These are phyloP conservation scores for Latrodectus hesperus DNA, from an alignment of 2,888 invertebrate species.

Conservation along the genomic window DNA sequence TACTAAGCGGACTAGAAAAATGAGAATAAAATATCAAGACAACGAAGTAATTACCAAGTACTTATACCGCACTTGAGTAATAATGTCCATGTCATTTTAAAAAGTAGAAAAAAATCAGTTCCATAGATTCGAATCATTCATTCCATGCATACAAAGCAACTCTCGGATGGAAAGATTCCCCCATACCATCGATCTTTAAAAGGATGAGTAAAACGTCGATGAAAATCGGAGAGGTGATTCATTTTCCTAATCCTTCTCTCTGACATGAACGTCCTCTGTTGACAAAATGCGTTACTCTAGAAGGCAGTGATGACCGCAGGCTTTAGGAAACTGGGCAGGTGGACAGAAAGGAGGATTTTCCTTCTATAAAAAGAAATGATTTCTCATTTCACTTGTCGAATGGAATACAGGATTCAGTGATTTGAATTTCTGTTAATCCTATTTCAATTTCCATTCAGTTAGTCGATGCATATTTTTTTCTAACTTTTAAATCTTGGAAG, in stretches of 20 bases:
- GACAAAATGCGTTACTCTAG: conserved; percentile 52
- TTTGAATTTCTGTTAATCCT: too few relatives aligned
- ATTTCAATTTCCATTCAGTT: too few relatives aligned
- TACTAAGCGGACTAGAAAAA: too few relatives aligned
- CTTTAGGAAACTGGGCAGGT: conserved; percentile 35
- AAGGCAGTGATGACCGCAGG: conserved; percentile 27
- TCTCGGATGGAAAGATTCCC: neutral
- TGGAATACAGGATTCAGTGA: conserved; percentile 2
- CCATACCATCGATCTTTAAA: conserved; percentile 57
- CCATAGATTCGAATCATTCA: neutral
- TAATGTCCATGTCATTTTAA: too few relatives aligned
- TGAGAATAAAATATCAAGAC: too few relatives aligned
- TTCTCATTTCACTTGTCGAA: conserved; percentile 7
- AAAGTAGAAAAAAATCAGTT: neutral
- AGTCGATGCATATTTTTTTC: too few relatives aligned
- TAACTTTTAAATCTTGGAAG: too few relatives aligned
- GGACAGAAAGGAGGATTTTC: conserved; percentile 1
- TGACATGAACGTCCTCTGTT: conserved; percentile 61
- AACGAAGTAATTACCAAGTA: too few relatives aligned
- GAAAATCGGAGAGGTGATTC: conserved; percentile 51
- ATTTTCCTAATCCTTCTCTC: conserved; percentile 54
- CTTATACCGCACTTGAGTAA: too few relatives aligned
- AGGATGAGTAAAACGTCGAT: conserved; percentile 62
- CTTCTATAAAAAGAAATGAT: too few relatives aligned
- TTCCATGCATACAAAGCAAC: neutral